A percentile compares a stretch with the other conserved stretches of the same genome.
Evolutionary conservation across 2,113 vertebrate species (phyloP).

Genomic region (Callaeas wilsoni): DNA sequence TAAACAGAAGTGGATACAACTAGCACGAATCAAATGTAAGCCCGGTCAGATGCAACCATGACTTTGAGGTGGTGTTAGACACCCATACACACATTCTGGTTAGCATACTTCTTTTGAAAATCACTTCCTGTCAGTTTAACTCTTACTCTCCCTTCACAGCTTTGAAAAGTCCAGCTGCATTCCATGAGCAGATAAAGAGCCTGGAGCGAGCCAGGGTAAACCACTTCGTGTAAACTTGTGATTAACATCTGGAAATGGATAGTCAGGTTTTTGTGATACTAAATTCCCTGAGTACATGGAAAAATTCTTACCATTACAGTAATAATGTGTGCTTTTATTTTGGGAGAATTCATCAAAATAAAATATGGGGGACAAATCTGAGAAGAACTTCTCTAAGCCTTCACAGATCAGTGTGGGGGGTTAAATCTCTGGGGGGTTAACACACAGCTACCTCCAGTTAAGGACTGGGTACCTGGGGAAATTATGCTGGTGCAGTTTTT

Average conservation of each 20-base stretch:
- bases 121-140: conserved; percentile 19
- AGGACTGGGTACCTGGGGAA: not conserved
- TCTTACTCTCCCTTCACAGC: conserved; percentile 74
- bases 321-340: not conserved
- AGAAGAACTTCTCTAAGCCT: not conserved
- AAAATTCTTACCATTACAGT: not conserved
- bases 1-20: not conserved
- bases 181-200: conserved; percentile 94
- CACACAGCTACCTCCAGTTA: not conserved
- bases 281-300: not conserved
- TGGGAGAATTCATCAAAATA: not conserved
- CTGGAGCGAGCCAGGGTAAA: conserved; percentile 95
- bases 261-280: not conserved
- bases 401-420: not conserved
- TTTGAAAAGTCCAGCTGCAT: conserved; percentile 91
- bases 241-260: not conserved
- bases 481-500: not conserved
- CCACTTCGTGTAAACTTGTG: not conserved
- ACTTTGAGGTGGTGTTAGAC: not conserved
- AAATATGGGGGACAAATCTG: not conserved
- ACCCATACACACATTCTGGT: not conserved
- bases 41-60: not conserved
- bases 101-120: not conserved
- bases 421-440: not conserved
- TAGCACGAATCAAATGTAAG: not conserved